A percentile compares a stretch with the other conserved stretches of the same genome.
These are phyloP conservation scores for Recurvirostra avosetta DNA, from an alignment of 2,113 vertebrate genomes.

Conservation along the genomic window DNA sequence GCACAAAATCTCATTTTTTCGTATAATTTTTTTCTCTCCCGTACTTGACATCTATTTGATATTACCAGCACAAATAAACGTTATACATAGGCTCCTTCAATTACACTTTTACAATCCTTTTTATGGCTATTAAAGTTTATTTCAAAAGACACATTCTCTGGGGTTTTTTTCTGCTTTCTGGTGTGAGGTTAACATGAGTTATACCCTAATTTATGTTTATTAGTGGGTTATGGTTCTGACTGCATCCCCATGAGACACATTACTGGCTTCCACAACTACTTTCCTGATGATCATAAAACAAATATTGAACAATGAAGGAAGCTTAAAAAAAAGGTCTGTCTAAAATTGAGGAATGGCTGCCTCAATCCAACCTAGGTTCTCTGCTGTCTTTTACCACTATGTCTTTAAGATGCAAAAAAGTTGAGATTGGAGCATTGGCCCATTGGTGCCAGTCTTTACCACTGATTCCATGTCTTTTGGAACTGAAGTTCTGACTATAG, in stretches of 20 bases:
- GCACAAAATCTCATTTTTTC: neutral
- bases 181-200: slow-evolving; percentile 67
- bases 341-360: slow-evolving; percentile 24
- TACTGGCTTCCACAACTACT: slow-evolving; percentile 23
- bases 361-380: neutral
- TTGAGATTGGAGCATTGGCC: neutral
- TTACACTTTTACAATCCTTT: slow-evolving; percentile 61
- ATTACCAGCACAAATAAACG: slow-evolving; percentile 30
- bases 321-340: neutral
- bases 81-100: neutral
- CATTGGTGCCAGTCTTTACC: neutral
- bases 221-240: slow-evolving; percentile 57
- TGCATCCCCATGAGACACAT: slow-evolving; percentile 62
- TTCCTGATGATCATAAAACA: slow-evolving; percentile 67
- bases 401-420: neutral
- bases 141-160: slow-evolving; percentile 60
- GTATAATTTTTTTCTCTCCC: neutral
- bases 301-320: slow-evolving; percentile 68
- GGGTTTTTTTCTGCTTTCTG: slow-evolving; percentile 16
- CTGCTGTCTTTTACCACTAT: neutral
- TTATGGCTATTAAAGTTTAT: slow-evolving; percentile 68
- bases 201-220: slow-evolving; percentile 60
- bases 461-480: neutral
- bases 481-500: neutral
- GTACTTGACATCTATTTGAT: neutral